Percentiles rank a stretch among this genome's conserved stretches.
Conservation (phyloP, 1,140 invertebrate species). For the Leptonema lineaticorne region DNA sequence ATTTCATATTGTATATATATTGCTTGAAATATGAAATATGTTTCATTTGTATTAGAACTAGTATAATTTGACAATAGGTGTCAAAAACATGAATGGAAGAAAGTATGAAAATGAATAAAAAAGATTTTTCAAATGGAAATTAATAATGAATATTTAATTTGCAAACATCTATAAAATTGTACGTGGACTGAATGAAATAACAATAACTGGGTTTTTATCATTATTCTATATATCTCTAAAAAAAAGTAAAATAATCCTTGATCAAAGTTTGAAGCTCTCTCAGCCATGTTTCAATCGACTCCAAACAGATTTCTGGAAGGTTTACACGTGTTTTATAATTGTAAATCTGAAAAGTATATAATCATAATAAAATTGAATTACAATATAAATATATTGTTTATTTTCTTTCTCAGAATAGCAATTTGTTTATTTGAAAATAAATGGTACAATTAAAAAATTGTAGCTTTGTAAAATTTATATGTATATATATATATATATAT, state of each 20-base stretch:
- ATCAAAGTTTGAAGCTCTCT: background rate
- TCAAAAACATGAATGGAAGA: slow-evolving; percentile 10
- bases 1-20: slow-evolving; percentile 26
- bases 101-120: background rate
- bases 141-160: background rate
- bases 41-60: slow-evolving; percentile 22
- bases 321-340: background rate
- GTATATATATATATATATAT: too few relatives aligned
- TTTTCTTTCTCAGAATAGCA: background rate
- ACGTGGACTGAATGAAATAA: slow-evolving; percentile 1
- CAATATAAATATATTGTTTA: background rate
- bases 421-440: background rate
- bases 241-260: background rate
- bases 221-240: background rate
- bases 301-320: background rate
- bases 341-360: background rate
- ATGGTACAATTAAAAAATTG: background rate
- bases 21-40: slow-evolving; percentile 23
- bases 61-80: slow-evolving; percentile 19
- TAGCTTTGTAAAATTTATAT: background rate
- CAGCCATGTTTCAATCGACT: background rate
- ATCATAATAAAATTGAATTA: background rate
- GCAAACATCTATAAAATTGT: background rate
- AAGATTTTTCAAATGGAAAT: background rate
- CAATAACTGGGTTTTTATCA: background rate